These are phyloP conservation scores for Pristionchus entomophagus DNA, from an alignment of 2,888 invertebrate genomes.

Conservation along the genomic window DNA sequence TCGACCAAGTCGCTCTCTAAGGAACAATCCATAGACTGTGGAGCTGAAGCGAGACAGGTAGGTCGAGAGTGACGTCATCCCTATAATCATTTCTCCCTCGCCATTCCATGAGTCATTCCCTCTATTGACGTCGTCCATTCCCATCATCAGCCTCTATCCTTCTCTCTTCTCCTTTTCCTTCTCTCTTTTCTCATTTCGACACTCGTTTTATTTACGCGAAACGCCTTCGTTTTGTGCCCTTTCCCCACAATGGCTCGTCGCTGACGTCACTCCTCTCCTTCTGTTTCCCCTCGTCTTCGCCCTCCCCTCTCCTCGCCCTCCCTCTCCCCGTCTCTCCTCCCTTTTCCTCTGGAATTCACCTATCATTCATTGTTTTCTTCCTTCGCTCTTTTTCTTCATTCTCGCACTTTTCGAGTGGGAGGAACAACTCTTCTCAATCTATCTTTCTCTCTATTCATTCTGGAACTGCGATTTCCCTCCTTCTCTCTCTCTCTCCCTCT, in stretches of 20 bases:
- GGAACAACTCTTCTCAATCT: background rate
- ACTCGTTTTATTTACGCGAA: slow-evolving; percentile 12
- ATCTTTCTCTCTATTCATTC: background rate
- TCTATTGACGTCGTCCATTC: background rate
- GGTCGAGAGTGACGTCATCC: background rate
- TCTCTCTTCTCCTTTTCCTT: too few species aligned
- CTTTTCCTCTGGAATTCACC: background rate
- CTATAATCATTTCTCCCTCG: background rate
- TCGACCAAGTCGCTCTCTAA: background rate
- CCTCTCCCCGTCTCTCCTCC: background rate
- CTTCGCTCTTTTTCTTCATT: background rate
- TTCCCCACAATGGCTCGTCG: background rate
- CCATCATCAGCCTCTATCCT: background rate
- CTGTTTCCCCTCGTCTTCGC: background rate
- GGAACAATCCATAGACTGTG: background rate
- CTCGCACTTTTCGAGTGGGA: background rate
- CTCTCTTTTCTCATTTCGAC: slow-evolving; percentile 23
- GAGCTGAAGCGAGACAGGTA: slow-evolving; percentile 25
- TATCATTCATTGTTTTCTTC: background rate
- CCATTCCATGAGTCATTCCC: background rate
- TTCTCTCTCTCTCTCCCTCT: background rate
- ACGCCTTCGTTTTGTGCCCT: slow-evolving; percentile 34
- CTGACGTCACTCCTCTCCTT: background rate
- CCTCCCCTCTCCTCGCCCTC: background rate
- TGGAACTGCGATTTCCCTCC: slow-evolving; percentile 1